A percentile compares a stretch with the other conserved stretches of the same genome.
phyloP scores from a whole-genome alignment of 2,888 invertebrate genomes.

The Parnassius apollo region DNA sequence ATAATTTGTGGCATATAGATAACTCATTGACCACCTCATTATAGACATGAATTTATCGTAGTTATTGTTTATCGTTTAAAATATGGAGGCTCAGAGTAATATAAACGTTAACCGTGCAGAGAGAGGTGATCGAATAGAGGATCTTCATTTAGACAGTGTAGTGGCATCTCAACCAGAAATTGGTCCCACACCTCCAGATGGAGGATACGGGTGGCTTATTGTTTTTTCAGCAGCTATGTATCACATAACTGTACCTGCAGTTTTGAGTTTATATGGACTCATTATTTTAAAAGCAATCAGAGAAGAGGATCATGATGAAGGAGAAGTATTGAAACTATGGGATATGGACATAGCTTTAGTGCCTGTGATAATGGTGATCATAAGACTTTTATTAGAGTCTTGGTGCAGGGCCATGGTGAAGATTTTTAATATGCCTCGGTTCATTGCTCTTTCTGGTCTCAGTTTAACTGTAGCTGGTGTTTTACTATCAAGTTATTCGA shows the following conservation, averaged over 20 bases:
- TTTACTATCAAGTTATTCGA: constrained; percentile 73
- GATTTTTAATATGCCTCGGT: constrained; percentile 80
- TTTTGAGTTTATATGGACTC: constrained; percentile 79
- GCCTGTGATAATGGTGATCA: constrained; percentile 81
- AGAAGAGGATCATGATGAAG: constrained; percentile 68
- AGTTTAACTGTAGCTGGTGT: constrained; percentile 82
- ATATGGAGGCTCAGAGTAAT: constrained; percentile 57
- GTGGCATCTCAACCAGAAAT: constrained; percentile 84
- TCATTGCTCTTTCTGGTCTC: constrained; percentile 79
- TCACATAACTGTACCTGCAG: constrained; percentile 81
- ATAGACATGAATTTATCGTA: constrained; percentile 66
- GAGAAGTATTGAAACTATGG: constrained; percentile 74
- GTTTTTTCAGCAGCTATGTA: constrained; percentile 81
- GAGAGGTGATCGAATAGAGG: constrained; percentile 53
- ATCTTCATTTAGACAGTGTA: constrained; percentile 80
- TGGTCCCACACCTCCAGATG: constrained; percentile 84
- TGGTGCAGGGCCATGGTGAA: constrained; percentile 80
- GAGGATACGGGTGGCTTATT: constrained; percentile 85
- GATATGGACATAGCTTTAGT: constrained; percentile 81
- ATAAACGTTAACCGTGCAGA: constrained; percentile 36
- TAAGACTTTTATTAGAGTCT: constrained; percentile 81
- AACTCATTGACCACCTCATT: constrained; percentile 53
- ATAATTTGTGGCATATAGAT: constrained; percentile 67
- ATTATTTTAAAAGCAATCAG: constrained; percentile 76
- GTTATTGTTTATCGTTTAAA: constrained; percentile 57